Evolutionary conservation across 1,140 invertebrate species (phyloP).

Genomic region (Neuroterus valhalla): DNA sequence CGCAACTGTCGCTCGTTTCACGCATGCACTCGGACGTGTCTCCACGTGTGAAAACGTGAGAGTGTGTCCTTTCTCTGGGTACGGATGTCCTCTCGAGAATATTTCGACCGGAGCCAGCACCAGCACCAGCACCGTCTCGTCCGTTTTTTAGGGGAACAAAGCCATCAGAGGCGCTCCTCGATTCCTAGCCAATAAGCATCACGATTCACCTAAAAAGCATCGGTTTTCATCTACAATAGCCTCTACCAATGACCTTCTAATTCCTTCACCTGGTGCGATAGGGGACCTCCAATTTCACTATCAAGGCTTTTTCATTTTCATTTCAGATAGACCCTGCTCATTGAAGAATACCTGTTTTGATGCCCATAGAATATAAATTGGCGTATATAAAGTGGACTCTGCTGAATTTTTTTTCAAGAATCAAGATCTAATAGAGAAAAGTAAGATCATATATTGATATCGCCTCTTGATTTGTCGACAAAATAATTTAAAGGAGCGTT

Average conservation of each 20-base stretch:
- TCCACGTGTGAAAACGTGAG: constrained; percentile 48
- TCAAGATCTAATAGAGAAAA: too few species aligned
- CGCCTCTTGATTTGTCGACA: too few species aligned
- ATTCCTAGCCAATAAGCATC: constrained; percentile 52
- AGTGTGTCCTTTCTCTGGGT: constrained; percentile 22
- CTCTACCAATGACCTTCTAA: constrained; percentile 20
- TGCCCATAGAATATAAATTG: too few species aligned
- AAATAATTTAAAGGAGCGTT: too few species aligned
- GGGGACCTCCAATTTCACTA: constrained; percentile 25
- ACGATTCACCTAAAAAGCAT: constrained; percentile 35
- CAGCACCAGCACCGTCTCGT: constrained; percentile 32
- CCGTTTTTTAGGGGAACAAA: constrained; percentile 28
- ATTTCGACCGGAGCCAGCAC: constrained; percentile 29
- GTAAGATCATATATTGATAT: too few species aligned
- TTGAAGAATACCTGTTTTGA: neutral
- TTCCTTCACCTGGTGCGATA: constrained; percentile 26
- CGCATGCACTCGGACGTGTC: constrained; percentile 20
- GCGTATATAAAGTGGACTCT: too few species aligned
- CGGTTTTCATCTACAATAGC: constrained; percentile 17
- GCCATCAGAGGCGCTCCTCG: constrained; percentile 39
- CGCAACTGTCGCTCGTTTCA: constrained; percentile 60
- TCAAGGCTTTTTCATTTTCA: constrained; percentile 15
- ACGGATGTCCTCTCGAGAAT: constrained; percentile 49
- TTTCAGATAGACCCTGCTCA: neutral
- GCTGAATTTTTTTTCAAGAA: too few species aligned